Conservation (phyloP, 2,888 invertebrate species). For the Leucophenga montana region DNA sequence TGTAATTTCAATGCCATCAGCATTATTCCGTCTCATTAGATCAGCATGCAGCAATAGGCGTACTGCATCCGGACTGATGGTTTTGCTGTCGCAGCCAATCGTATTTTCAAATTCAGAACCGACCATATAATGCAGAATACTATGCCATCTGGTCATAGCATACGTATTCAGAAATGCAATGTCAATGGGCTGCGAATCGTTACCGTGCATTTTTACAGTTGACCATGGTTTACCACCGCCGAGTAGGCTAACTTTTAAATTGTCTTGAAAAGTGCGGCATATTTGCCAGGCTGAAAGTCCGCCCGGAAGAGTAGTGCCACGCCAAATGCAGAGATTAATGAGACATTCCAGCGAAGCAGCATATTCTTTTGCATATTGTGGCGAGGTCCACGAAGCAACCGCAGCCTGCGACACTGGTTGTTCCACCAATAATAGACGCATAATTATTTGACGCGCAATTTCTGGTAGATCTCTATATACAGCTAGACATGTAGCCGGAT, state of each 20-base stretch:
- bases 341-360: slow-evolving; percentile 83
- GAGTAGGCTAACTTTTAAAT: slow-evolving; percentile 89
- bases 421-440: slow-evolving; percentile 93
- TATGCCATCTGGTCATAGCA: slow-evolving; percentile 95
- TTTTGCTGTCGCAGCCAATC: slow-evolving; percentile 83
- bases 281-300: slow-evolving; percentile 94
- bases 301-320: slow-evolving; percentile 91
- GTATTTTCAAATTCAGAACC: slow-evolving; percentile 77
- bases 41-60: slow-evolving; percentile 92
- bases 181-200: slow-evolving; percentile 90
- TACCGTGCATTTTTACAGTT: slow-evolving; percentile 86
- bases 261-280: slow-evolving; percentile 88
- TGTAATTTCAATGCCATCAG: slow-evolving; percentile 90
- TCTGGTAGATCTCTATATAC: slow-evolving; percentile 92
- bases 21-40: slow-evolving; percentile 84
- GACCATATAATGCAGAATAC: slow-evolving; percentile 97
- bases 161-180: slow-evolving; percentile 91
- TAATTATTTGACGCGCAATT: slow-evolving; percentile 91
- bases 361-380: slow-evolving; percentile 88
- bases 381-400: slow-evolving; percentile 93
- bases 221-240: slow-evolving; percentile 95
- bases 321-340: slow-evolving; percentile 90
- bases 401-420: slow-evolving; percentile 96
- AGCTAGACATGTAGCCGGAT: slow-evolving; percentile 95
- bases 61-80: slow-evolving; percentile 94